Conservation (phyloP, 2,113 vertebrate species). For the Parus major region DNA sequence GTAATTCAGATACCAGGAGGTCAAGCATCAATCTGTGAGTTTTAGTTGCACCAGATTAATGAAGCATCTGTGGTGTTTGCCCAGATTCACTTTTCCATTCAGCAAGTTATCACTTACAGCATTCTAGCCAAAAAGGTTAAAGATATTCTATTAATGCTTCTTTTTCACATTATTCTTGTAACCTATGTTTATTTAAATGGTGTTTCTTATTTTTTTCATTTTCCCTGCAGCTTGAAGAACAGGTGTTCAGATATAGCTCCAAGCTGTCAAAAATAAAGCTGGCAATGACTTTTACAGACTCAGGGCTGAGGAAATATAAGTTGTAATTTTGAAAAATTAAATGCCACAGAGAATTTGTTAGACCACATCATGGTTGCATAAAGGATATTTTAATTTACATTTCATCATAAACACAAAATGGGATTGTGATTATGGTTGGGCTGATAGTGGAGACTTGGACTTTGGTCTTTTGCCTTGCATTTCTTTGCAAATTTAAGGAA, state of each 20-base stretch:
- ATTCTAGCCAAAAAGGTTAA: not conserved
- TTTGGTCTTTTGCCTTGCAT: not conserved
- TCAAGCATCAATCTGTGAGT: not conserved
- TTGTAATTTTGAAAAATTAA: constrained; percentile 7
- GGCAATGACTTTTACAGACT: not conserved
- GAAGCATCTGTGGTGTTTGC: constrained; percentile 7
- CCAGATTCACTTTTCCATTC: not conserved
- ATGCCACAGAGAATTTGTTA: not conserved
- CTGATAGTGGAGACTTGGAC: not conserved
- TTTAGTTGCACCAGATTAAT: not conserved
- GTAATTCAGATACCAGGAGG: not conserved
- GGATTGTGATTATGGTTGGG: not conserved
- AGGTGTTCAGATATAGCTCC: constrained; percentile 9
- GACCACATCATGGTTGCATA: not conserved
- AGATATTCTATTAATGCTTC: not conserved
- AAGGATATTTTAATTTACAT: not conserved
- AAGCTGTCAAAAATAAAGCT: constrained; percentile 39
- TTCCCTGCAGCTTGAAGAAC: not conserved
- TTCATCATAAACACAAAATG: not conserved
- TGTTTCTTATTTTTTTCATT: not conserved
- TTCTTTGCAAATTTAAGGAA: not conserved
- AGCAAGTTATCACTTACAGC: not conserved
- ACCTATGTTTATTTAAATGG: constrained; percentile 27
- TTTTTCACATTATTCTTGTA: not conserved
- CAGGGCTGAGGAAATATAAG: not conserved